Conservation (phyloP, 2,113 vertebrate species). For the Vidua macroura region DNA sequence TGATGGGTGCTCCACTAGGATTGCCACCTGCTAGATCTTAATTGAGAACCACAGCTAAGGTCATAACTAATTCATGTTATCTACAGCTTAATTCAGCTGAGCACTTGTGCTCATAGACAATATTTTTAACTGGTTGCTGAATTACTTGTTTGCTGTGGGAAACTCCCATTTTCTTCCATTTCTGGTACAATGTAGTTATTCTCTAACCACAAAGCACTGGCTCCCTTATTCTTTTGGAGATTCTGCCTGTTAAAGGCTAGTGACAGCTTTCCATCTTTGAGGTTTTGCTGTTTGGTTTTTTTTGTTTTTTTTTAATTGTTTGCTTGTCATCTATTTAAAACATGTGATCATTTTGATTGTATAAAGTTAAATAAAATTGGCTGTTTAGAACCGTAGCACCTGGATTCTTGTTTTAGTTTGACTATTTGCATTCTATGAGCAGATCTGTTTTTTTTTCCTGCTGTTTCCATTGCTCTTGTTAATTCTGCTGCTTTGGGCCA, state of each 20-base stretch:
- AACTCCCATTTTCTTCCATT: not conserved
- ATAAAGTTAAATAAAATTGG: not conserved
- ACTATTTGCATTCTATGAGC: not conserved
- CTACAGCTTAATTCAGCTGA: not conserved
- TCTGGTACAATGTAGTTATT: not conserved
- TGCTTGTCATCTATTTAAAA: not conserved
- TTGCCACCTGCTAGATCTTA: not conserved
- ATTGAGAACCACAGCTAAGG: not conserved
- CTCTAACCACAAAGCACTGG: not conserved
- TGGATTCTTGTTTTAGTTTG: not conserved
- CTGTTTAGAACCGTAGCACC: not conserved
- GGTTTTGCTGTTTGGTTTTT: not conserved
- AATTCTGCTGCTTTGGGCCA: constrained; percentile 17
- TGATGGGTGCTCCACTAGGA: not conserved
- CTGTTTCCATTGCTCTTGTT: not conserved
- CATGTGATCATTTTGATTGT: not conserved
- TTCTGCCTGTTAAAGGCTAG: not conserved
- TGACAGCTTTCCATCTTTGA: not conserved
- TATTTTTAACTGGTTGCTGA: not conserved
- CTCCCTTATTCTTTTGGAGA: not conserved
- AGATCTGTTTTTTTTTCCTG: not conserved
- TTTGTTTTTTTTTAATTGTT: not conserved
- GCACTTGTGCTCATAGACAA: not conserved
- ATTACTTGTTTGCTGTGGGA: not conserved
- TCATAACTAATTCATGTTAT: not conserved